Percentiles rank a stretch among this genome's conserved stretches.
These are phyloP conservation scores for Simalia tracyae DNA, from an alignment of 2,797 vertebrate species.

Conservation along the genomic window DNA sequence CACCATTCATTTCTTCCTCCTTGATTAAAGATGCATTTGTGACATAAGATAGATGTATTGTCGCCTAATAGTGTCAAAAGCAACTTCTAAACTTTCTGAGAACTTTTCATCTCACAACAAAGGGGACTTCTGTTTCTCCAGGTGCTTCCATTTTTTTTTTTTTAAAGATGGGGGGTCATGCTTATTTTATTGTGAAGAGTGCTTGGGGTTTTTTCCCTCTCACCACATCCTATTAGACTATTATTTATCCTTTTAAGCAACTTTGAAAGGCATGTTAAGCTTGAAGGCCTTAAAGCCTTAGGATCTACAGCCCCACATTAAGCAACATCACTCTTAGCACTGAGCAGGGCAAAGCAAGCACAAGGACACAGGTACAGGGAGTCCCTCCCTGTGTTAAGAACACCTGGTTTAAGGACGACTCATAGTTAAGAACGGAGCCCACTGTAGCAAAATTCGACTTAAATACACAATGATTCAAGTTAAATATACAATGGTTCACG, in stretches of 20 bases:
- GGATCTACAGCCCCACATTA: background rate
- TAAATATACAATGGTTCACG: too few relatives aligned
- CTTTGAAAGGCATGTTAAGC: background rate
- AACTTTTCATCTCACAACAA: background rate
- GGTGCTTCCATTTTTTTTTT: too few relatives aligned
- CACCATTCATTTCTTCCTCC: too few relatives aligned
- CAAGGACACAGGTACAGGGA: background rate
- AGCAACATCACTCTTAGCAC: background rate
- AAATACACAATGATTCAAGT: too few relatives aligned
- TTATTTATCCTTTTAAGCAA: background rate
- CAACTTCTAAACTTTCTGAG: background rate
- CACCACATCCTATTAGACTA: background rate
- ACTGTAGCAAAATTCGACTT: too few relatives aligned
- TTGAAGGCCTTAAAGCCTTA: background rate
- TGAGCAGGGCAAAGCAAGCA: background rate
- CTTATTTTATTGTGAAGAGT: too few relatives aligned
- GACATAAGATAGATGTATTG: background rate
- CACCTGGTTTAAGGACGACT: too few relatives aligned
- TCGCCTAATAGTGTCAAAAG: background rate
- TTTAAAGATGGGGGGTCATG: too few relatives aligned
- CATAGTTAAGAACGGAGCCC: too few relatives aligned
- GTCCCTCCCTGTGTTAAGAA: background rate
- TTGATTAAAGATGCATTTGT: background rate
- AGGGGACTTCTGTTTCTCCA: too few relatives aligned
- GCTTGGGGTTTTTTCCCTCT: background rate